These are phyloP conservation scores for Camelus bactrianus DNA, from an alignment of 2,113 vertebrate species.

Conservation along the genomic window DNA sequence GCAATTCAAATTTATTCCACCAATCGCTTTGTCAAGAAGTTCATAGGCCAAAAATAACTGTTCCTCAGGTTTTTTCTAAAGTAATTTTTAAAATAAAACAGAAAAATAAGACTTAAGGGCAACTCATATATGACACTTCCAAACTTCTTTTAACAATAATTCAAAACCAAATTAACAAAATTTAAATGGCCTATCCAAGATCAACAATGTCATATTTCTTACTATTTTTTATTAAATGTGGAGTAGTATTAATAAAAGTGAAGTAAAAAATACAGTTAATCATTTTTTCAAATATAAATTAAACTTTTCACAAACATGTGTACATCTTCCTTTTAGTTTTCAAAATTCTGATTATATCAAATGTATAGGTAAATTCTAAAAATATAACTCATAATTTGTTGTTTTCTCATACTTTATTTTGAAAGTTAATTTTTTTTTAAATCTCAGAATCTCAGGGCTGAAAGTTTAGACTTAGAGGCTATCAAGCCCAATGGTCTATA, in stretches of 20 bases:
- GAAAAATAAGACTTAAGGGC: not conserved
- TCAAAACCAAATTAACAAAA: conserved; percentile 39
- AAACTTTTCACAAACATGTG: conserved; percentile 17
- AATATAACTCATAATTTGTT: not conserved
- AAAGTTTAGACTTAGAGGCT: not conserved
- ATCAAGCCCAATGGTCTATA: not conserved
- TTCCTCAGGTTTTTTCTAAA: conserved; percentile 88
- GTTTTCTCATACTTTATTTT: conserved; percentile 31
- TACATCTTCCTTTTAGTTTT: not conserved
- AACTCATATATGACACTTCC: conserved; percentile 11
- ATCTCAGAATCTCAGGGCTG: not conserved
- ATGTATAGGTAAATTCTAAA: not conserved
- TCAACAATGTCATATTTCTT: not conserved
- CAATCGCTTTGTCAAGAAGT: conserved; percentile 88
- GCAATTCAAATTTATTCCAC: conserved; percentile 83
- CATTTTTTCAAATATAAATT: conserved; percentile 36
- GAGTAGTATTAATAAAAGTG: not conserved
- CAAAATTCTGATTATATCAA: conserved; percentile 6
- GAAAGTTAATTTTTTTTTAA: not conserved
- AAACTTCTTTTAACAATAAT: conserved; percentile 44
- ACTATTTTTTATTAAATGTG: conserved; percentile 17
- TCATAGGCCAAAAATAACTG: conserved; percentile 89
- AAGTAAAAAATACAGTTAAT: conserved; percentile 19
- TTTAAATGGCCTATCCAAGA: not conserved
- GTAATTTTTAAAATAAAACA: conserved; percentile 72